Percentiles rank a stretch among this genome's conserved stretches.
Conservation (phyloP, 1,140 invertebrate species). For the Colletes gigas region DNA sequence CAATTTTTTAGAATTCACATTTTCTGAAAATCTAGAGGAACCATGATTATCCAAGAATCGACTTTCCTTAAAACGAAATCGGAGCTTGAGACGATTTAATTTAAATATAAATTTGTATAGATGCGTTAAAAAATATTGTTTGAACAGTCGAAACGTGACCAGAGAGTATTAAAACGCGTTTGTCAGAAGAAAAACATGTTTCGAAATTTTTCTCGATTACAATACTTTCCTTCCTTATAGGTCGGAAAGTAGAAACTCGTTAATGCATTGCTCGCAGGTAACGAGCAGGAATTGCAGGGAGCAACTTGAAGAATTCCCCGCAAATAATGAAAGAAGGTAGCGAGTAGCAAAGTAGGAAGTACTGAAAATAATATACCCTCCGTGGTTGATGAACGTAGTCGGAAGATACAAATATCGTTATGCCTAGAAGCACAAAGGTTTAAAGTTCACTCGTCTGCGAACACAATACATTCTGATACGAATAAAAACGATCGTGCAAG, state of each 20-base stretch:
- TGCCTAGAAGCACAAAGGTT: constrained; percentile 1
- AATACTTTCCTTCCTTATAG: background rate
- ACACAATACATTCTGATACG: background rate
- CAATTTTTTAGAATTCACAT: no score
- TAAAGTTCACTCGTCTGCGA: background rate
- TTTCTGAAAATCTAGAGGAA: no score
- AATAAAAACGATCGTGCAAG: no score
- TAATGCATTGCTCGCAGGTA: constrained; percentile 7
- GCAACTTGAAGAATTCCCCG: constrained; percentile 39
- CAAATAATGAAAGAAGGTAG: constrained; percentile 46
- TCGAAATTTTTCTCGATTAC: no score
- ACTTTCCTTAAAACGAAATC: no score
- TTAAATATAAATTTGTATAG: no score
- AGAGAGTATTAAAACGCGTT: no score
- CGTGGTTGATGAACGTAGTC: constrained; percentile 13
- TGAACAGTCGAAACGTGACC: no score
- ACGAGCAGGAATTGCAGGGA: constrained; percentile 28
- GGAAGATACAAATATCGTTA: background rate
- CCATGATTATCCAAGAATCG: no score
- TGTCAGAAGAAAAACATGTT: no score
- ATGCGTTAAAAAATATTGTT: no score
- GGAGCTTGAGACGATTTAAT: no score
- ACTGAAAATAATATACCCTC: constrained; percentile 17
- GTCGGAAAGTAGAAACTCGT: background rate
- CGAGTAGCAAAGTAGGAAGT: background rate